Conservation (phyloP, 1,140 invertebrate genomes). For the Steinernema khuongi region DNA sequence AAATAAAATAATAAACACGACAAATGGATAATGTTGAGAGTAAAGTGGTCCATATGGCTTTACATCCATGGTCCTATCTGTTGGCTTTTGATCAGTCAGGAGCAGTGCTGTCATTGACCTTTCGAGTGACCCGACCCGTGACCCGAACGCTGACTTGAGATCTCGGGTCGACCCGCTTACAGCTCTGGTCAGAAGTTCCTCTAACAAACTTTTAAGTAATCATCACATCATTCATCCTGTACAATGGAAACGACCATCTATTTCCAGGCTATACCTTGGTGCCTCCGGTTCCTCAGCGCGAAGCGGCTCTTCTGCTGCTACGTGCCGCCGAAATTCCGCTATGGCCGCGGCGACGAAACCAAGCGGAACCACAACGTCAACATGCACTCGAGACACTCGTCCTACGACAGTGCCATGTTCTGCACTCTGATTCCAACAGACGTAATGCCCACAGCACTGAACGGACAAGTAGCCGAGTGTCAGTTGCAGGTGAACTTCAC, state of each 20-base stretch:
- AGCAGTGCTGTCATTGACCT: no score
- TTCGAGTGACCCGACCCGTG: no score
- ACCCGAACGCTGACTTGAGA: no score
- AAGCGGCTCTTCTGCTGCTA: slow-evolving; percentile 57
- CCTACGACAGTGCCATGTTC: slow-evolving; percentile 43
- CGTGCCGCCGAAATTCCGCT: slow-evolving; percentile 45
- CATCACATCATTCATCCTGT: no score
- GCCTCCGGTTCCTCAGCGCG: slow-evolving; percentile 51
- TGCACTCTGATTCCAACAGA: slow-evolving; percentile 55
- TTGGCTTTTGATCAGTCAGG: no score
- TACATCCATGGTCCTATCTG: no score
- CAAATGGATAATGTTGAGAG: no score
- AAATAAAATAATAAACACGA: no score
- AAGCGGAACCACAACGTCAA: slow-evolving; percentile 46
- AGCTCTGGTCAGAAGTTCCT: no score
- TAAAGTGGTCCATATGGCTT: no score
- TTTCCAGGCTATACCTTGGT: slow-evolving; percentile 49
- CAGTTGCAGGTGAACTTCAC: slow-evolving; percentile 54
- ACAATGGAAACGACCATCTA: not conserved
- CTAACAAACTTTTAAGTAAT: no score
- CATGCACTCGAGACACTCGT: slow-evolving; percentile 42
- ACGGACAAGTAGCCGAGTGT: slow-evolving; percentile 12
- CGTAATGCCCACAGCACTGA: slow-evolving; percentile 22
- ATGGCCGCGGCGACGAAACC: slow-evolving; percentile 49
- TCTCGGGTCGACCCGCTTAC: no score